Percentiles rank a stretch among this genome's conserved stretches.
phyloP scores from a whole-genome alignment of 37 sponge, comb jelly and placozoan genomes.

The Halisarca cf. caerulea region DNA sequence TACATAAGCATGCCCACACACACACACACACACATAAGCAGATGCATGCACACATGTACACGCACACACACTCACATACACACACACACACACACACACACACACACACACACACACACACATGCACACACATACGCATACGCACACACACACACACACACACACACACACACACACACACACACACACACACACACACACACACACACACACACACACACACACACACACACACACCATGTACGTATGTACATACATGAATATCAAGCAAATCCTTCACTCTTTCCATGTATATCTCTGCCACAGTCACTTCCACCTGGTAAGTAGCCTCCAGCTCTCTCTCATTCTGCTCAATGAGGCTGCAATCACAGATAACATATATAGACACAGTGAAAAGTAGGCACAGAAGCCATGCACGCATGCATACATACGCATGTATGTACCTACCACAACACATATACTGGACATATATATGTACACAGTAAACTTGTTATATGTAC shows the following conservation, averaged over 20 bases:
- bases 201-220: background rate
- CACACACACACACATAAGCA: too few relatives aligned
- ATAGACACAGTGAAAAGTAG: background rate
- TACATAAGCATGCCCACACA: too few relatives aligned
- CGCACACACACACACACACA: background rate
- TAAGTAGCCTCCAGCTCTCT: background rate
- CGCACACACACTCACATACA: too few relatives aligned
- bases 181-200: background rate
- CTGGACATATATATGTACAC: too few relatives aligned
- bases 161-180: background rate
- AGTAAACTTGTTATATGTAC: too few relatives aligned
- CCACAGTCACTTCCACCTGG: slow-evolving; percentile 42
- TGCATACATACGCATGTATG: background rate
- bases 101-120: background rate
- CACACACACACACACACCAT: background rate
- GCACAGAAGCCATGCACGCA: background rate
- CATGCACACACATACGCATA: background rate
- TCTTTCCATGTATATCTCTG: slow-evolving; percentile 66
- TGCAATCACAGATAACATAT: background rate
- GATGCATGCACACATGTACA: too few relatives aligned
- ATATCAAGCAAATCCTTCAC: background rate
- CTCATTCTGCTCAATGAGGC: slow-evolving; percentile 48
- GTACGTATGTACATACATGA: background rate
- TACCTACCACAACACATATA: background rate
- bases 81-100: background rate